These are phyloP conservation scores for Ctenomys sociabilis DNA, from an alignment of 2,113 vertebrate species.

Conservation along the genomic window DNA sequence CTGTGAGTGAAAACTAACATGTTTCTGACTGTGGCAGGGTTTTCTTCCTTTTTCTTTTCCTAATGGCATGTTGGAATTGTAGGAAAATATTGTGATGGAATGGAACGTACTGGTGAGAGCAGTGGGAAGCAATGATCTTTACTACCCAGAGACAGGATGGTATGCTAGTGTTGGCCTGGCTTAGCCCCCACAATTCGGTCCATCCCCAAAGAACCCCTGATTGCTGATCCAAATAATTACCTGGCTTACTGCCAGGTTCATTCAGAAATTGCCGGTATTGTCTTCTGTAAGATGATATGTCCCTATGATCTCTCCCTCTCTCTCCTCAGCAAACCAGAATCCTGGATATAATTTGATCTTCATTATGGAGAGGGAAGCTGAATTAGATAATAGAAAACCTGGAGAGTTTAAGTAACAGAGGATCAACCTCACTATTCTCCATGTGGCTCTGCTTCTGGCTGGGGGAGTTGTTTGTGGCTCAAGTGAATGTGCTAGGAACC, in stretches of 20 bases:
- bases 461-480: not conserved
- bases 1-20: conserved; percentile 48
- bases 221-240: conserved; percentile 60
- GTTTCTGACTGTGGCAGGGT: not conserved
- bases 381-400: conserved; percentile 67
- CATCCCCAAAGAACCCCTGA: conserved; percentile 35
- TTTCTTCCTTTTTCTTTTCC: not conserved
- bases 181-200: not conserved
- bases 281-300: conserved; percentile 69
- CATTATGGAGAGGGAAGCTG: conserved; percentile 51
- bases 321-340: conserved; percentile 76
- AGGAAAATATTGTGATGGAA: conserved; percentile 36
- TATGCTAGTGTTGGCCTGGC: not conserved
- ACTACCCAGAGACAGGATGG: not conserved
- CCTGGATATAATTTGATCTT: conserved; percentile 77
- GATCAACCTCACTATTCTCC: conserved; percentile 1
- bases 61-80: conserved; percentile 44
- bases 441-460: not conserved
- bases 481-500: conserved; percentile 30
- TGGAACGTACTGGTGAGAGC: not conserved
- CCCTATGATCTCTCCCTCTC: conserved; percentile 54
- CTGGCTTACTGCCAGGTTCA: conserved; percentile 69
- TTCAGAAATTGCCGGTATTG: conserved; percentile 70
- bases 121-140: not conserved
- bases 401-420: conserved; percentile 58